Evolutionary conservation across 2,888 invertebrate genomes (phyloP).

Genomic region (Herminia tarsipennalis): DNA sequence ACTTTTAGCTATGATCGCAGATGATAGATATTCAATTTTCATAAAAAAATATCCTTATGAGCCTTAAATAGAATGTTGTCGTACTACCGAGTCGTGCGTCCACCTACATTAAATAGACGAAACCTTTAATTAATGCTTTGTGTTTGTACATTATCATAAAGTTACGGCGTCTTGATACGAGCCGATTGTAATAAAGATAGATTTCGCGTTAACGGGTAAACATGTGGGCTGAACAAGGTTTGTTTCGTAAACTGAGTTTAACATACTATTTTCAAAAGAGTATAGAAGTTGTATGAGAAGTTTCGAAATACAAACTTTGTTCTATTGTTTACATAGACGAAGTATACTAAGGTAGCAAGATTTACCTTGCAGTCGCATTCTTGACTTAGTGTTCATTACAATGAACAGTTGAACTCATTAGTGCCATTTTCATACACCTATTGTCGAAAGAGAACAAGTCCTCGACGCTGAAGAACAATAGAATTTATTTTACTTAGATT

Average conservation of each 20-base stretch:
- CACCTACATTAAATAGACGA: constrained; percentile 66
- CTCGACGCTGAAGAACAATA: constrained; percentile 18
- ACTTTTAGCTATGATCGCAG: constrained; percentile 33
- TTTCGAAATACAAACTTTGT: constrained; percentile 31
- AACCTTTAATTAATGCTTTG: constrained; percentile 70
- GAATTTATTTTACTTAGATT: constrained; percentile 2
- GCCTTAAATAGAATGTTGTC: constrained; percentile 78
- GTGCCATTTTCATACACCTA: constrained; percentile 30
- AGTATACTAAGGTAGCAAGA: constrained; percentile 25
- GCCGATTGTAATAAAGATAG: constrained; percentile 42
- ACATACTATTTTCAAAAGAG: constrained; percentile 30
- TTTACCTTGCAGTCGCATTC: constrained; percentile 42
- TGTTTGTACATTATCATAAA: constrained; percentile 68
- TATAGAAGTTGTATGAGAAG: constrained; percentile 26
- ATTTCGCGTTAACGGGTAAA: constrained; percentile 21
- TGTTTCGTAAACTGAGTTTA: constrained; percentile 29
- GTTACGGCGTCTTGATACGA: constrained; percentile 60
- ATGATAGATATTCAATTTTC: constrained; percentile 41
- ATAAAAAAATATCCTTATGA: constrained; percentile 51
- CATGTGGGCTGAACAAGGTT: constrained; percentile 35
- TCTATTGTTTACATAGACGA: constrained; percentile 38
- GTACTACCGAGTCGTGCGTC: constrained; percentile 58
- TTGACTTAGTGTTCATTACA: constrained; percentile 26
- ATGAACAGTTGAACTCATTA: constrained; percentile 39
- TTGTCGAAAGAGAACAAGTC: constrained; percentile 20